Evolutionary conservation across 2,113 vertebrate genomes (phyloP).

Genomic region (Ictidomys tridecemlineatus): DNA sequence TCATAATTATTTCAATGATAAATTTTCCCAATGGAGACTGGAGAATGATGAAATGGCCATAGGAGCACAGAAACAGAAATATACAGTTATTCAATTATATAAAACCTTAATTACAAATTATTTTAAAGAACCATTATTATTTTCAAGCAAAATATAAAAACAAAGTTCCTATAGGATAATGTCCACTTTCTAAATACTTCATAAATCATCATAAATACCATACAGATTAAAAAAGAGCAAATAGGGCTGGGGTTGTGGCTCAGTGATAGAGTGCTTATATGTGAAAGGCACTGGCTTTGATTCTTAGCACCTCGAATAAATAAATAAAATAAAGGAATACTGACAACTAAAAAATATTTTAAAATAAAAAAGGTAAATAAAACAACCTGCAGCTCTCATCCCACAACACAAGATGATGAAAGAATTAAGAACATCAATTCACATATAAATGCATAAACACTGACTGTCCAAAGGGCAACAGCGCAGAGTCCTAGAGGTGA

Average conservation of each 20-base stretch:
- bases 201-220: conserved; percentile 25
- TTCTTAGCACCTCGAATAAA: too few species aligned
- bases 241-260: neutral
- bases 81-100: conserved; percentile 23
- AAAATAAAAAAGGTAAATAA: neutral
- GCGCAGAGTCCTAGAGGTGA: neutral
- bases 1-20: conserved; percentile 23
- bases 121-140: conserved; percentile 35
- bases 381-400: neutral
- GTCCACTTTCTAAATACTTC: neutral
- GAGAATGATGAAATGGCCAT: neutral
- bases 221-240: neutral
- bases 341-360: too few species aligned
- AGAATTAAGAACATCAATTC: neutral
- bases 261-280: too few species aligned
- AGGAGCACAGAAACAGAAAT: neutral
- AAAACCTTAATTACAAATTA: neutral
- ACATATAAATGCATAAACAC: neutral
- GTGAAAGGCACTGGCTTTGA: too few species aligned
- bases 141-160: conserved; percentile 30
- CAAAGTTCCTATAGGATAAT: neutral
- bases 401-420: neutral
- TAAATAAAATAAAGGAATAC: too few species aligned
- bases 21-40: neutral
- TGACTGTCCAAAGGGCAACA: neutral